Conservation (phyloP, 1,140 invertebrate genomes). For the Drosophila subpulchrella region DNA sequence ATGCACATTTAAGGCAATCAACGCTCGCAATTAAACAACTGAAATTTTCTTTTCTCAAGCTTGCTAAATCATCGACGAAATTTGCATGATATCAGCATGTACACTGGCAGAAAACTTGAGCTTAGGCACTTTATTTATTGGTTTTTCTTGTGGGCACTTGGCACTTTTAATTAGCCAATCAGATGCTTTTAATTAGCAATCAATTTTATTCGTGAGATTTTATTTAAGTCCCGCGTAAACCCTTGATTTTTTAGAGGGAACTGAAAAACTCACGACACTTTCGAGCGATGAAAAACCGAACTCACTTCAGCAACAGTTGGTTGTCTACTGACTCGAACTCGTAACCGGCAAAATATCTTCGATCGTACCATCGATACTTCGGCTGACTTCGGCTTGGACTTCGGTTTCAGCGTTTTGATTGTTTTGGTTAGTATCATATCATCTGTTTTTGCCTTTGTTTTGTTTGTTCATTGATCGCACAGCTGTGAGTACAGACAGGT, state of each 20-base stretch:
- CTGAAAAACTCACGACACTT: not conserved
- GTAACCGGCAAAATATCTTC: constrained; percentile 32
- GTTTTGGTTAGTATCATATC: constrained; percentile 25
- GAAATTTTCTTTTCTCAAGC: constrained; percentile 25
- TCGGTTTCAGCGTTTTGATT: constrained; percentile 10
- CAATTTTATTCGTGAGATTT: constrained; percentile 24
- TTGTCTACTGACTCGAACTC: constrained; percentile 64
- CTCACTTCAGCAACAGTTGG: constrained; percentile 74
- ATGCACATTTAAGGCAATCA: constrained; percentile 69
- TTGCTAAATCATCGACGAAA: constrained; percentile 31
- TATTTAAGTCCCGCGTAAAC: constrained; percentile 25
- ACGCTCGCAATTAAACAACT: constrained; percentile 66
- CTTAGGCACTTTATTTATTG: not conserved
- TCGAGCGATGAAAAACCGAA: constrained; percentile 15
- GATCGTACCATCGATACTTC: constrained; percentile 37
- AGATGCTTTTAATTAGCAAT: constrained; percentile 48
- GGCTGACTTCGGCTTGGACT: constrained; percentile 21
- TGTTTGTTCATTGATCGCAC: constrained; percentile 33
- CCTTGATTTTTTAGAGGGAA: not conserved
- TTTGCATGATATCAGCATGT: constrained; percentile 64
- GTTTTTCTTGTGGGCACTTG: not conserved
- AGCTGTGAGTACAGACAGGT: constrained; percentile 46
- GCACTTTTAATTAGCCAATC: constrained; percentile 41
- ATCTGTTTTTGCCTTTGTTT: constrained; percentile 44
- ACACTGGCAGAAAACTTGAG: constrained; percentile 14